Base-by-base conservation (phyloP, 1,140 invertebrate species). In the Calliphora vicina region DNA sequence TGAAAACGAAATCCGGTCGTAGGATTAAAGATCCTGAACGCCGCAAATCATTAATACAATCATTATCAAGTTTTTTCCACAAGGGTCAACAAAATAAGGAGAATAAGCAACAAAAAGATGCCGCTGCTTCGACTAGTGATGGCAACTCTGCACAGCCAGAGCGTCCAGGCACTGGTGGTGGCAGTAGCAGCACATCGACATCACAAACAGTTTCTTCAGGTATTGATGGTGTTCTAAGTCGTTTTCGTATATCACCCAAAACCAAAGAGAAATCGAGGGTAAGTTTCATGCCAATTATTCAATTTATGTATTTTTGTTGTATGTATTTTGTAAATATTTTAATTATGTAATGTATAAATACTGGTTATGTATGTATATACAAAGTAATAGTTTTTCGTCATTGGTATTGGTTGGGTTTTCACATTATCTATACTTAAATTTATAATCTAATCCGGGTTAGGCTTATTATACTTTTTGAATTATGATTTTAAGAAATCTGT, bases 31-130 rank as follows among this genome's bases (percentile, higher is more conserved):
- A 96, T 88, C 92, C 93, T 0, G 95, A 96, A 84, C 92, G 96
- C 83, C 91, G 95, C 71, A 95, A 95, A 87, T 96, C 96, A 89
- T 94, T 97, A 61, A 97, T 97, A 84, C 96, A 96, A 91, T 94
- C 96, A 73, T 94, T 97, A 71, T 95, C 95, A 2, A 96, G 95
- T 88, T 95, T 97, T 87, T 96, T 97, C 86, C 92, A 93, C 71
- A 94, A 94, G 85, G 94, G 86, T 27, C 78, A 81, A 50, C 76
- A 81, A 93, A 84, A 91, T 73, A 85, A 84, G 50, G 83, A 82
- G 26, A 82, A 50, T 15, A 83, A 35, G 29, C 29, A 25, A 27
- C 26, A 20, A n/a, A 74, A 57, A 67, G 61, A 67, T 23, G 61
- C n/a, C 15, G 61, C 29, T 61, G 57, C 67, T 80, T 35, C 84